Conservation (phyloP, 2,888 invertebrate species). For the Lagria hirta region DNA sequence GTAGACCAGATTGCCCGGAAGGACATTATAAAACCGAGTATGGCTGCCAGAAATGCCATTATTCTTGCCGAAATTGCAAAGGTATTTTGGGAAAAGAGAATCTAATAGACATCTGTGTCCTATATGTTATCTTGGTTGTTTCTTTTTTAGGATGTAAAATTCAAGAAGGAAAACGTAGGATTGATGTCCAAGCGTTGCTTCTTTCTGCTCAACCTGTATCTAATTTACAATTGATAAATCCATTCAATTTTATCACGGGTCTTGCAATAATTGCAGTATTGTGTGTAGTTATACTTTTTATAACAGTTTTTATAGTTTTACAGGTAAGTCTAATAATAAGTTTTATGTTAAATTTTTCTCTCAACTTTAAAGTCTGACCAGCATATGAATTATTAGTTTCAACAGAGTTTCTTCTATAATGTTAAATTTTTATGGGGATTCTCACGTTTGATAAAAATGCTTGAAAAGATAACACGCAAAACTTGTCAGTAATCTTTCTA, state of each 20-base stretch:
- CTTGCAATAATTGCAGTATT: constrained; percentile 68
- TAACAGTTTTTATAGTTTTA: constrained; percentile 68
- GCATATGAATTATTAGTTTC: too few relatives aligned
- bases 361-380: neutral
- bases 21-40: constrained; percentile 81
- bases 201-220: constrained; percentile 53
- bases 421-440: neutral
- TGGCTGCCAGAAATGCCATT: constrained; percentile 86
- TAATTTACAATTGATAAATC: constrained; percentile 51
- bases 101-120: too few relatives aligned
- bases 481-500: too few relatives aligned
- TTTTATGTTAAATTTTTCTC: too few relatives aligned
- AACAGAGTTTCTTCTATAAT: neutral
- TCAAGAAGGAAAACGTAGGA: constrained; percentile 52
- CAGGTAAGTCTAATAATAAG: too few relatives aligned
- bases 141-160: constrained; percentile 53
- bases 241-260: constrained; percentile 67
- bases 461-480: too few relatives aligned
- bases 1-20: constrained; percentile 82
- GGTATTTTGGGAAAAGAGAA: constrained; percentile 60
- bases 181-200: constrained; percentile 52
- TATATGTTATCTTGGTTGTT: too few relatives aligned
- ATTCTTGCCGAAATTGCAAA: constrained; percentile 83
- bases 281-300: constrained; percentile 69
- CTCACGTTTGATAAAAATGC: neutral